Conservation (phyloP, 2,797 vertebrate species). For the Phalloptychus januarius region DNA sequence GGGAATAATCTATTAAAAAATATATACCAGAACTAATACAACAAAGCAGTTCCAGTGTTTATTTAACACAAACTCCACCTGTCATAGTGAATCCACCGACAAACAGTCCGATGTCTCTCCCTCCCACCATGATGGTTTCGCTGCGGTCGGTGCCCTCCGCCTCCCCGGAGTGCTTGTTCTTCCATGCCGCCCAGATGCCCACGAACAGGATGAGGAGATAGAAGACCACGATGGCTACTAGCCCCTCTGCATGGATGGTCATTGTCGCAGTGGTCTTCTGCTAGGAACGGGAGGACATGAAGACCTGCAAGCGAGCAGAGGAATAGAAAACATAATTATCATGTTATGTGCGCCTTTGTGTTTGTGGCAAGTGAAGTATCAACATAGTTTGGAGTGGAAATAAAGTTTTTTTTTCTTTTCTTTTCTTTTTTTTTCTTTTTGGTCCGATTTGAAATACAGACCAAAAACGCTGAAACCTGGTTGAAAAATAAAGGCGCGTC, state of each 20-base stretch:
- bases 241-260: conserved; percentile 93
- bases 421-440: not conserved
- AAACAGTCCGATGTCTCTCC: conserved; percentile 94
- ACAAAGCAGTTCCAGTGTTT: not conserved
- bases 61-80: conserved; percentile 74
- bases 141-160: conserved; percentile 87
- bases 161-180: conserved; percentile 91
- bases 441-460: not conserved
- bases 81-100: conserved; percentile 99
- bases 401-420: not conserved
- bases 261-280: conserved; percentile 71
- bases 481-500: not conserved
- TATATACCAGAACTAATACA: too few species aligned
- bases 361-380: not conserved
- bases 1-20: not conserved
- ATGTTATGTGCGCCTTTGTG: not conserved
- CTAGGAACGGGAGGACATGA: conserved; percentile 74
- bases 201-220: conserved; percentile 93
- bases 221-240: conserved; percentile 93
- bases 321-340: not conserved
- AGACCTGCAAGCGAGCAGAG: conserved; percentile 59
- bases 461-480: not conserved
- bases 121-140: conserved; percentile 96
- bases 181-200: conserved; percentile 99
- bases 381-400: not conserved